phyloP scores from a whole-genome alignment of 2,888 invertebrate genomes.

The Bugulina stolonifera region DNA sequence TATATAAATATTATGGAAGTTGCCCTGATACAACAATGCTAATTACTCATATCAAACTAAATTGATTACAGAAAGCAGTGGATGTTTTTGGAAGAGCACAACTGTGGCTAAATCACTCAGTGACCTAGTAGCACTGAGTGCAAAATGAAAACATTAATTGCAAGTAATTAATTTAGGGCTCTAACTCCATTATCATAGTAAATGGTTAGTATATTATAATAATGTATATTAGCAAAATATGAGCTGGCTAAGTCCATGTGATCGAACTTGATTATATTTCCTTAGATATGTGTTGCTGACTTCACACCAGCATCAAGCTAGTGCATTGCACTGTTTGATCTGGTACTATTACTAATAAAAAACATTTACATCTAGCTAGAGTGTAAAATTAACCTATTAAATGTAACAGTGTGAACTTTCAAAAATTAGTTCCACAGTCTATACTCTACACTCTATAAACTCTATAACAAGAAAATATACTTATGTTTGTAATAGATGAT shows the following conservation, averaged over 20 bases:
- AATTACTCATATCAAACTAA: not conserved
- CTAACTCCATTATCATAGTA: not conserved
- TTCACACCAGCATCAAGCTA: not conserved
- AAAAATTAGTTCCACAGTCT: not conserved
- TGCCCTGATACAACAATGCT: not conserved
- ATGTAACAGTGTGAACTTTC: not conserved
- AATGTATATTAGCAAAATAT: not conserved
- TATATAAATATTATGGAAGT: not conserved
- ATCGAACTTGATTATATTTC: constrained; percentile 19
- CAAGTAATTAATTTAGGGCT: constrained; percentile 25
- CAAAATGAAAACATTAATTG: constrained; percentile 26
- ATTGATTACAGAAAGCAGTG: constrained; percentile 13
- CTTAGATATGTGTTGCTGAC: not conserved
- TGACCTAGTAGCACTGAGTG: constrained; percentile 22
- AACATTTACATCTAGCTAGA: not conserved
- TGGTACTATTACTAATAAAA: not conserved
- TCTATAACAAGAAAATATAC: too few relatives aligned
- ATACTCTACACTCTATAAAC: too few relatives aligned
- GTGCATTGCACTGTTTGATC: constrained; percentile 4
- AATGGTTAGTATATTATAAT: not conserved
- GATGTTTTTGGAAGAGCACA: not conserved
- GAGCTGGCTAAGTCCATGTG: constrained; percentile 7
- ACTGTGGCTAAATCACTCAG: constrained; percentile 20
- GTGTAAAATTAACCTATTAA: not conserved
- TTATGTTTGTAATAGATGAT: too few relatives aligned